Percentiles rank a stretch among this genome's conserved stretches.
These are phyloP conservation scores for Labrus mixtus DNA, from an alignment of 2,113 vertebrate species.

Conservation along the genomic window DNA sequence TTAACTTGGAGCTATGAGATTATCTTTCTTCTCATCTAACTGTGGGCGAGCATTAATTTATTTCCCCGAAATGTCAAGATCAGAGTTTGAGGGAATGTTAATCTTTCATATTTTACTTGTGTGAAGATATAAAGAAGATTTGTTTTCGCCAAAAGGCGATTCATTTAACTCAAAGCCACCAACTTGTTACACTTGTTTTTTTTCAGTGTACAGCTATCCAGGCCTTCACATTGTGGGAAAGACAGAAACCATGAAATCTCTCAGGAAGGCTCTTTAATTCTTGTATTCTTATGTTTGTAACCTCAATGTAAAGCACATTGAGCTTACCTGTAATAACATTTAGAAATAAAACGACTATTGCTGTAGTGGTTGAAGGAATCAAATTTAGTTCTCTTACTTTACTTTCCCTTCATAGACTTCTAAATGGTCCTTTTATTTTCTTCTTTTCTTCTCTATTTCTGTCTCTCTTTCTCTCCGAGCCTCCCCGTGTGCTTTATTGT, in stretches of 20 bases:
- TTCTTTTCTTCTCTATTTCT: not conserved
- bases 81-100: not conserved
- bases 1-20: not conserved
- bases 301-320: no score
- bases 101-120: constrained; percentile 29
- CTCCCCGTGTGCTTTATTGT: constrained; percentile 40
- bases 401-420: not conserved
- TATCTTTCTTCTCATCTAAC: constrained; percentile 1
- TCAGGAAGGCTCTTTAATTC: not conserved
- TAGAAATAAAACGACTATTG: not conserved
- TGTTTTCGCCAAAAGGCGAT: not conserved
- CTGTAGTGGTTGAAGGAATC: constrained; percentile 5
- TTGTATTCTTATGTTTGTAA: constrained; percentile 11
- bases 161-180: constrained; percentile 9
- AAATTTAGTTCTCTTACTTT: not conserved
- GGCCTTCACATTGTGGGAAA: constrained; percentile 18
- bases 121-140: constrained; percentile 5
- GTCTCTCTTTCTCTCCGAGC: constrained; percentile 27
- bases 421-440: not conserved
- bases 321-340: no score
- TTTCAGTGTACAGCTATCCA: constrained; percentile 8
- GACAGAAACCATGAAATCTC: not conserved
- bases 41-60: not conserved
- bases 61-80: constrained; percentile 19
- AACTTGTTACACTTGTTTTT: constrained; percentile 4